Conservation (phyloP, 2,113 vertebrate species). For the Toxotes jaculatrix region DNA sequence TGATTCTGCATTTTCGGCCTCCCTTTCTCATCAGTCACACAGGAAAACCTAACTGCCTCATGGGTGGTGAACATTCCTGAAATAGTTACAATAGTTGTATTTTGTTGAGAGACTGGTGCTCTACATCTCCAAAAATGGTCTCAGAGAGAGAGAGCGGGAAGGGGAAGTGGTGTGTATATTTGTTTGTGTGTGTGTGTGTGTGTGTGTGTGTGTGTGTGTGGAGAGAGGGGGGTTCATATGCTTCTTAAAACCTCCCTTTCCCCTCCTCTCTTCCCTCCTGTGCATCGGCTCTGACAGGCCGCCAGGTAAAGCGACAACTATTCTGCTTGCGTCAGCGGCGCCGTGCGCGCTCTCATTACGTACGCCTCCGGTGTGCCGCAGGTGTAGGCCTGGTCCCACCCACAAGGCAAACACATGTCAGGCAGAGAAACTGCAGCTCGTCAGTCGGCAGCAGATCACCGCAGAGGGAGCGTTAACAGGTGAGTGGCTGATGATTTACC, state of each 20-base stretch:
- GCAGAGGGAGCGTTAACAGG: slow-evolving; percentile 28
- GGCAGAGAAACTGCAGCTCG: neutral
- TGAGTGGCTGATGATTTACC: slow-evolving; percentile 45
- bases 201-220: neutral
- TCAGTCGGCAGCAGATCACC: slow-evolving; percentile 38
- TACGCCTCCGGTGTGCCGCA: slow-evolving; percentile 40
- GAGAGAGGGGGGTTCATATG: neutral
- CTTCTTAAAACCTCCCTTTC: neutral
- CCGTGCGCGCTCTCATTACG: slow-evolving; percentile 21
- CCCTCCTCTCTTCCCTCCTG: neutral
- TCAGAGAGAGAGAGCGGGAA: neutral
- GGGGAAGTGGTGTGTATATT: neutral
- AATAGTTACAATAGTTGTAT: slow-evolving; percentile 32
- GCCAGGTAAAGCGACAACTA: neutral
- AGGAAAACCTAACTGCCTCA: neutral
- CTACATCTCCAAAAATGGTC: slow-evolving; percentile 49
- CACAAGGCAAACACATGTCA: slow-evolving; percentile 62
- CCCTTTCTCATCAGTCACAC: too few species aligned
- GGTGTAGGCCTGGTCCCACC: slow-evolving; percentile 66
- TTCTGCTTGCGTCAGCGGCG: slow-evolving; percentile 29
- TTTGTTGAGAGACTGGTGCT: slow-evolving; percentile 29
- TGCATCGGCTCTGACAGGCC: neutral
- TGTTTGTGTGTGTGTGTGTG: too few species aligned
- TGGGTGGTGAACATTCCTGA: slow-evolving; percentile 50
- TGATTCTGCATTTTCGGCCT: neutral